Conservation (phyloP, 37 sponge, comb jelly and placozoan genomes). For the Spongia lamella region DNA sequence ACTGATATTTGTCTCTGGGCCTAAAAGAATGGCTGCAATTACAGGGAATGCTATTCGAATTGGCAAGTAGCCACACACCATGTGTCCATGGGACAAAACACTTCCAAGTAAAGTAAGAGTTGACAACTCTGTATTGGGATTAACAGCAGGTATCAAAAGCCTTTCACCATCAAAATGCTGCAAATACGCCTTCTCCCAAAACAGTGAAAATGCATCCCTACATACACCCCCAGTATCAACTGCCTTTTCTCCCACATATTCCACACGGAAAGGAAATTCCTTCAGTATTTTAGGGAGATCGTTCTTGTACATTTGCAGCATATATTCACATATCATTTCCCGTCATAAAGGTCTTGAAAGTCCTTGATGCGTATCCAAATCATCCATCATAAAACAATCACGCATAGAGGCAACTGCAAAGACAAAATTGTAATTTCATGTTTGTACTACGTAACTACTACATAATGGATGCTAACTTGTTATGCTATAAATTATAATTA, state of each 20-base stretch:
- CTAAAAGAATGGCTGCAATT: neutral
- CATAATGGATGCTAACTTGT: too few relatives aligned
- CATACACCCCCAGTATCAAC: slow-evolving; percentile 23
- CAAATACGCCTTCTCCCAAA: slow-evolving; percentile 12
- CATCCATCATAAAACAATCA: slow-evolving; percentile 11
- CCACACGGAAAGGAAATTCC: slow-evolving; percentile 11
- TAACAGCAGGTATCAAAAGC: slow-evolving; percentile 1
- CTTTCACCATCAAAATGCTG: slow-evolving; percentile 32
- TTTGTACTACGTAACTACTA: too few relatives aligned
- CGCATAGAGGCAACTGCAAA: too few relatives aligned
- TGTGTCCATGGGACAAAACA: slow-evolving; percentile 14
- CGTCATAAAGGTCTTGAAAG: neutral
- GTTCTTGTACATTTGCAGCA: too few relatives aligned
- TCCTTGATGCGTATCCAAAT: slow-evolving; percentile 5
- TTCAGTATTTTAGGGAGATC: too few relatives aligned
- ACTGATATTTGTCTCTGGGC: slow-evolving; percentile 1
- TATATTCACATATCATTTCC: neutral
- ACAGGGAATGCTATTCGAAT: slow-evolving; percentile 22
- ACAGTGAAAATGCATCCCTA: too few relatives aligned
- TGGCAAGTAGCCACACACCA: slow-evolving; percentile 17
- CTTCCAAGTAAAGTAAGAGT: slow-evolving; percentile 9
- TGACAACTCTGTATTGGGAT: slow-evolving; percentile 9
- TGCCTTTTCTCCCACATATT: slow-evolving; percentile 6
- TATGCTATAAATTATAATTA: too few relatives aligned
- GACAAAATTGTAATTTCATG: too few relatives aligned